Evolutionary conservation across 30 jellyfish, hydroid and myxozoan species (phyloP).

Genomic region (Phacellophora camtschatica): DNA sequence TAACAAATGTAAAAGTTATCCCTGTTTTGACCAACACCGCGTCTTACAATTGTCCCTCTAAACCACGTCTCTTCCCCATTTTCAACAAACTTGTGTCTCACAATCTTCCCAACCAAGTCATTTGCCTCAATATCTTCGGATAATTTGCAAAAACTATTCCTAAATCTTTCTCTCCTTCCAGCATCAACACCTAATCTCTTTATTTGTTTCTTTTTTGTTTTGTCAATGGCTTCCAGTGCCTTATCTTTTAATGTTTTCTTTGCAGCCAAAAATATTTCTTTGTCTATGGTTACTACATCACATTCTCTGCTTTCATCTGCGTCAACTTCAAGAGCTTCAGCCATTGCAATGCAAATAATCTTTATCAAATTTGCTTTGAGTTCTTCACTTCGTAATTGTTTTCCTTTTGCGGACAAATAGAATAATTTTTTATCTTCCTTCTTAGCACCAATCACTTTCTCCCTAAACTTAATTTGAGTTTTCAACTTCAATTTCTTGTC

Average conservation of each 20-base stretch:
- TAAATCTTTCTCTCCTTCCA: neutral
- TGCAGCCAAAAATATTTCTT: neutral
- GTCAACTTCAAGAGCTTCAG: neutral
- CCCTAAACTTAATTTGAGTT: too few species aligned
- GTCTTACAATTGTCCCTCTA: neutral
- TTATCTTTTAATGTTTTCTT: neutral
- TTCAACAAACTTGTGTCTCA: neutral
- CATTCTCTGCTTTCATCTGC: neutral
- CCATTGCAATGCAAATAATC: neutral
- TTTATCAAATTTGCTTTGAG: neutral
- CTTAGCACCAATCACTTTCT: too few species aligned
- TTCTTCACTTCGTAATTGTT: neutral
- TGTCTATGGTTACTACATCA: neutral
- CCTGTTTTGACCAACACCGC: neutral
- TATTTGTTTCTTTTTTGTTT: neutral
- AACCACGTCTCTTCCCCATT: neutral
- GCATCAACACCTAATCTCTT: neutral
- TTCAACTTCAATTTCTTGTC: too few species aligned
- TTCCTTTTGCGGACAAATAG: neutral
- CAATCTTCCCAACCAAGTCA: neutral
- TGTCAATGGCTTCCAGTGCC: neutral
- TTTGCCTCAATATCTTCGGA: neutral
- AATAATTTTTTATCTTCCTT: too few species aligned
- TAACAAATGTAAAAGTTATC: neutral
- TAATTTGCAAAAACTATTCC: neutral